Evolutionary conservation across 2,888 invertebrate species (phyloP), one percentile per base, ranked within the genome.

Genomic region (Diplazon laetatorius): DNA sequence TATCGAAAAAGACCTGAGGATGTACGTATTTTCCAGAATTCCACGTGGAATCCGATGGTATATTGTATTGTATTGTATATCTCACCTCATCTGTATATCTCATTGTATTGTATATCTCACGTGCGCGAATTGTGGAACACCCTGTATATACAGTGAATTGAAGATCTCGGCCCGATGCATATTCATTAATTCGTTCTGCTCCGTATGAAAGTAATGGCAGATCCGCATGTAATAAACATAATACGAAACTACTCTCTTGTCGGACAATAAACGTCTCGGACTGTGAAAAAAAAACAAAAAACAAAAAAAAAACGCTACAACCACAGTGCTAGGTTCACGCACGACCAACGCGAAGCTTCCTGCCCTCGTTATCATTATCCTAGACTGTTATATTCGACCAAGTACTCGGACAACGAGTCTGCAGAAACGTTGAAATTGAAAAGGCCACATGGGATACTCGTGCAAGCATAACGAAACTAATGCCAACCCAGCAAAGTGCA

Each of bases 331-430:
- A n/a, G n/a, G 22, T 22, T n/a, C 44, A 22, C 2, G 48, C 46
- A 46, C n/a, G 37, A 18, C 18, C 30, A 20, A 5, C 50, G 60
- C n/a, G 48, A 37, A 59, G 60, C 59, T 42, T 55, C 63, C n/a
- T n/a, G 25, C 4, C 14, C 65, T 69, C 73, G 52, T 78, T 78
- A 74, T 74, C 78, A 74, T 78, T 73, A 59, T 78, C 50, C 73
- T 25, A 63, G 73, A 63, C 59, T 37, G 16, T 78, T 78, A 63
- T 74, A 65, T 78, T 73, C 37, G 57, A n/a, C 16, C 63, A 63
- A 69, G 46, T 63, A 63, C 57, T 60, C 65, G 1, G 22, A 14
- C 30, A 48, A 5, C 42, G 57, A 39, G 68, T 73, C 50, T 10
- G 57, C 22, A 16, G 57, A 52, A 65, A 59, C 50, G 63, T 46